Conservation (phyloP, 2,888 invertebrate genomes). For the Netelia inedita region DNA sequence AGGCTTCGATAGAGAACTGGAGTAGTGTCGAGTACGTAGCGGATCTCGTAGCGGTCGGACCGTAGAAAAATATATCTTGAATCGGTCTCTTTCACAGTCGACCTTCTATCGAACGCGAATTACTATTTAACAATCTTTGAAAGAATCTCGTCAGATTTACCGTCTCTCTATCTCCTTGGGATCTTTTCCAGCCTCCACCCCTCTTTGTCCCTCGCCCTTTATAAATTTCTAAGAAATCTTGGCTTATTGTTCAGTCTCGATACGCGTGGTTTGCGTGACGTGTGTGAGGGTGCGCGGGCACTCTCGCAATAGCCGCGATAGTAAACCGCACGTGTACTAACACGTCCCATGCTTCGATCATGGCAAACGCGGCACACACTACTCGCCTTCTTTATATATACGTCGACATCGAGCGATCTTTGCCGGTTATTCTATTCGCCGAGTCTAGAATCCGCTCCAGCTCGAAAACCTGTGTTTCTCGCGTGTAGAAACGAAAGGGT, state of each 20-base stretch:
- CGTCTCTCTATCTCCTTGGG: conserved; percentile 3
- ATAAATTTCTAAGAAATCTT: conserved; percentile 54
- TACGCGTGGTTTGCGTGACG: background rate
- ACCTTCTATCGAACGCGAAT: conserved; percentile 16
- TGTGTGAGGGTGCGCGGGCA: conserved; percentile 32
- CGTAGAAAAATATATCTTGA: conserved; percentile 15
- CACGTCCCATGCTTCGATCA: conserved; percentile 35
- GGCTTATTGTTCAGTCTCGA: conserved; percentile 48
- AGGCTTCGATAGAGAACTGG: conserved; percentile 44
- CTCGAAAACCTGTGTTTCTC: conserved; percentile 10
- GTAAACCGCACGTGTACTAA: conserved; percentile 45
- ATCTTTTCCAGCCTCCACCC: conserved; percentile 12
- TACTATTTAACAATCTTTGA: conserved; percentile 13
- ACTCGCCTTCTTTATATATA: conserved; percentile 30
- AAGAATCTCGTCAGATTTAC: conserved; percentile 1
- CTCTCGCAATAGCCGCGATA: conserved; percentile 41
- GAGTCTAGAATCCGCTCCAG: conserved; percentile 42
- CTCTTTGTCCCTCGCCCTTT: no score
- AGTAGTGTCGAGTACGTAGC: conserved; percentile 39
- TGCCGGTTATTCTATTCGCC: conserved; percentile 18
- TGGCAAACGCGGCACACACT: conserved; percentile 10
- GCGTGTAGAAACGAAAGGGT: conserved; percentile 8
- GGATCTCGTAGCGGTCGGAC: conserved; percentile 23
- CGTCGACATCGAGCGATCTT: conserved; percentile 47
- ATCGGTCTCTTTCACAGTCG: conserved; percentile 28